phyloP scores from a whole-genome alignment of 2,113 vertebrate genomes.

The Geococcyx californianus region DNA sequence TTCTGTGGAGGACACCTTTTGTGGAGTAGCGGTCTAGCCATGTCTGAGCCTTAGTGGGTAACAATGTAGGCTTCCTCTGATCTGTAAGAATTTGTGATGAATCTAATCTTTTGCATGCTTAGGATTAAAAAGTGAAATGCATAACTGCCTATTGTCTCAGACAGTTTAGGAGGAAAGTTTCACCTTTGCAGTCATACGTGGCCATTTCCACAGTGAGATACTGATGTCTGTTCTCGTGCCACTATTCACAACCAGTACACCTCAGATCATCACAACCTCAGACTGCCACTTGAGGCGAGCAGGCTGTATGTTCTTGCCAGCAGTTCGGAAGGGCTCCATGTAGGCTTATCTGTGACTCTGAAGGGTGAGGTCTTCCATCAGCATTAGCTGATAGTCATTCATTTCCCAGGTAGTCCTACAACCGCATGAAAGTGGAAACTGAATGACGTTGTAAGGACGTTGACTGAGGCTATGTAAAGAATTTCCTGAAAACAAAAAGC shows the following conservation, averaged over 20 bases:
- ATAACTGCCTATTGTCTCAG: neutral
- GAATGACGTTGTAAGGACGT: rapidly evolving
- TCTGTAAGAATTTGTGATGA: neutral
- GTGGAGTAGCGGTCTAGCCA: neutral
- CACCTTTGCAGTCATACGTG: rapidly evolving
- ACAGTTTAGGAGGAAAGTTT: neutral
- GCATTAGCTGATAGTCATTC: neutral
- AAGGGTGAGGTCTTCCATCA: neutral
- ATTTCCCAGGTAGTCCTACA: neutral
- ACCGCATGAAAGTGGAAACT: neutral
- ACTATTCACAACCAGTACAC: too few species aligned
- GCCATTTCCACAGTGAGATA: neutral
- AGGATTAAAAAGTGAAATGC: neutral
- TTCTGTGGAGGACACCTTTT: neutral
- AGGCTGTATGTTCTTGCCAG: neutral
- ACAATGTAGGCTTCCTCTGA: neutral
- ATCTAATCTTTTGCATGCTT: neutral
- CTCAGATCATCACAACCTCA: neutral
- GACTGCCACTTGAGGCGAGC: neutral
- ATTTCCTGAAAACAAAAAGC: neutral
- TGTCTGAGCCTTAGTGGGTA: neutral
- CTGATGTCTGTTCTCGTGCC: rapidly evolving
- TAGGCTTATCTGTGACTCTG: neutral
- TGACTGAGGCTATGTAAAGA: neutral
- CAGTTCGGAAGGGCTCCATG: neutral